Conservation (phyloP, 2,888 invertebrate species). For the Xestia c-nigrum region DNA sequence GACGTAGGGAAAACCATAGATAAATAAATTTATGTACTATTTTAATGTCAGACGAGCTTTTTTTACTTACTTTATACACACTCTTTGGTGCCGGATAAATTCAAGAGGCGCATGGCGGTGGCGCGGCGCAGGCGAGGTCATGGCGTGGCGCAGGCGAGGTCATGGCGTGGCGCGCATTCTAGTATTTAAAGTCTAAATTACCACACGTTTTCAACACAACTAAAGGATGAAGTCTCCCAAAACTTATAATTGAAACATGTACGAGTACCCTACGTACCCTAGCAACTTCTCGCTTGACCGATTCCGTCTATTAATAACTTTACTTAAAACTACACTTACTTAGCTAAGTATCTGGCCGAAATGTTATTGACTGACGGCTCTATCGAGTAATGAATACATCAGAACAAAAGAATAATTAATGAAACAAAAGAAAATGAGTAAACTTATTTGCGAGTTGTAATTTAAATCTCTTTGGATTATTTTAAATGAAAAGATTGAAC, state of each 20-base stretch:
- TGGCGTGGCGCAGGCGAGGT: too few relatives aligned
- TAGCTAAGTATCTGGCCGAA: slow-evolving; percentile 35
- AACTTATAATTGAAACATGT: slow-evolving; percentile 32
- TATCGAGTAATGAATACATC: slow-evolving; percentile 12
- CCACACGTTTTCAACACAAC: too few relatives aligned
- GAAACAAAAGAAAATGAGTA: slow-evolving; percentile 9
- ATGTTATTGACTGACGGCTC: slow-evolving; percentile 32
- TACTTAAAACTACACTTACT: slow-evolving; percentile 48
- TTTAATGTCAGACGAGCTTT: too few relatives aligned
- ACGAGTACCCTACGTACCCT: background rate
- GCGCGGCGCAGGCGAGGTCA: too few relatives aligned
- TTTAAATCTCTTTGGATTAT: slow-evolving; percentile 26
- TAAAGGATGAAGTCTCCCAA: background rate
- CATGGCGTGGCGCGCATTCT: too few relatives aligned
- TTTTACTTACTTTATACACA: too few relatives aligned
- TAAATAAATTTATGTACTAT: too few relatives aligned
- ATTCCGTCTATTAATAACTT: slow-evolving; percentile 46
- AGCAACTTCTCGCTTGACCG: slow-evolving; percentile 25
- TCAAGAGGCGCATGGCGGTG: too few relatives aligned
- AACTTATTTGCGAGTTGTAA: slow-evolving; percentile 20
- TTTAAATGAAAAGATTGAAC: slow-evolving; percentile 10
- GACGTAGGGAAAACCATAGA: too few relatives aligned
- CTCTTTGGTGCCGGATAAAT: too few relatives aligned
- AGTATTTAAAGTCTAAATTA: too few relatives aligned
- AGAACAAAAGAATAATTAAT: slow-evolving; percentile 10